These are phyloP conservation scores for Drosophila erecta DNA, from an alignment of 1,140 invertebrate species.

Conservation along the genomic window DNA sequence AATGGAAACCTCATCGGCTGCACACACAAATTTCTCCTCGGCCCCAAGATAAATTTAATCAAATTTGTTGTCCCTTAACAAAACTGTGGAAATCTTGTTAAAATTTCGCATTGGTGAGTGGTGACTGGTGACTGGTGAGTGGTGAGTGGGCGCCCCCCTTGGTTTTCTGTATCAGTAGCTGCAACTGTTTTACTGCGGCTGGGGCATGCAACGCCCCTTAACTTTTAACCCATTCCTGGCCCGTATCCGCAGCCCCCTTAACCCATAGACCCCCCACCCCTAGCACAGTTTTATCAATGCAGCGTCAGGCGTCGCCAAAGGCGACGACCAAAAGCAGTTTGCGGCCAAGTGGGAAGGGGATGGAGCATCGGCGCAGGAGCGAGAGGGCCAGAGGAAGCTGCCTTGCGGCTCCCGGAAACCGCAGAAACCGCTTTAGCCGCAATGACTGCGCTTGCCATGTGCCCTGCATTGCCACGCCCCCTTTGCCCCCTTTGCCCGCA, in stretches of 20 bases:
- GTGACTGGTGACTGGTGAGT: background rate
- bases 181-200: slow-evolving; percentile 11
- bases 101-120: slow-evolving; percentile 23
- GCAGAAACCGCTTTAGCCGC: slow-evolving; percentile 57
- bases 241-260: background rate
- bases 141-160: background rate
- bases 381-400: slow-evolving; percentile 10
- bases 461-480: slow-evolving; percentile 30
- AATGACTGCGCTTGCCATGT: slow-evolving; percentile 63
- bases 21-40: background rate
- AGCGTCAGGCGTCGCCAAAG: slow-evolving; percentile 47
- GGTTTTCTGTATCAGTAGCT: slow-evolving; percentile 7
- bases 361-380: background rate
- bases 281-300: slow-evolving; percentile 42
- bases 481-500: background rate
- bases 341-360: slow-evolving; percentile 9
- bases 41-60: slow-evolving; percentile 20
- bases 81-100: slow-evolving; percentile 40
- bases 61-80: slow-evolving; percentile 17
- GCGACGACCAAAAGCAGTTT: slow-evolving; percentile 53
- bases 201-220: background rate
- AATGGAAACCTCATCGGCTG: background rate
- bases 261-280: background rate
- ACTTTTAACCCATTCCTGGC: slow-evolving; percentile 8
- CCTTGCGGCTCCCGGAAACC: slow-evolving; percentile 43